Evolutionary conservation across 2,797 vertebrate genomes (phyloP).

Genomic region (Hozukius guyotensis): DNA sequence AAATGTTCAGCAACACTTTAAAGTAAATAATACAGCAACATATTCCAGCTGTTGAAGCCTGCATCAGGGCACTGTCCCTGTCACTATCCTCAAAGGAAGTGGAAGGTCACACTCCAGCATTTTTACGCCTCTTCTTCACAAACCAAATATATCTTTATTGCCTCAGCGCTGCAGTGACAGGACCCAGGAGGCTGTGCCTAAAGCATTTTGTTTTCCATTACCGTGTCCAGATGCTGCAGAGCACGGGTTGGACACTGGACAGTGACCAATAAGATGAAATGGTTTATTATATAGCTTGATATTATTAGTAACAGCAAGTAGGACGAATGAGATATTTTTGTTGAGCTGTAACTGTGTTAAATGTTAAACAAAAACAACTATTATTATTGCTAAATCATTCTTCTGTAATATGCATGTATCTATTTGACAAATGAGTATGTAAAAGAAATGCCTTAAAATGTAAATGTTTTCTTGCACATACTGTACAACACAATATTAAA

Average conservation of each 20-base stretch:
- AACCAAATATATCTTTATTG: conserved; percentile 71
- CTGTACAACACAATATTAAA: conserved; percentile 33
- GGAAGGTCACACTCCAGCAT: conserved; percentile 45
- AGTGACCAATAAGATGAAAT: conserved; percentile 12
- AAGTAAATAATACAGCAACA: background rate
- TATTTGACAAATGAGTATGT: background rate
- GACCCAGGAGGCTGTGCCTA: conserved; percentile 16
- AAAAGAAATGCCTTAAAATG: conserved; percentile 8
- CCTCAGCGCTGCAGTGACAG: conserved; percentile 33
- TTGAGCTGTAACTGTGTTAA: background rate
- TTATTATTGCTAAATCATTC: conserved; percentile 12
- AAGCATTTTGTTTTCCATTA: conserved; percentile 48
- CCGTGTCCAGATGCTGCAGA: conserved; percentile 37
- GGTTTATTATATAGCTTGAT: background rate
- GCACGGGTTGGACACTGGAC: conserved; percentile 29
- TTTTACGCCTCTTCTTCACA: conserved; percentile 67
- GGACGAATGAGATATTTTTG: background rate
- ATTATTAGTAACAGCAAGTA: background rate
- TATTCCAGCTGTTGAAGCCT: background rate
- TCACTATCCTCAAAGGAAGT: conserved; percentile 50
- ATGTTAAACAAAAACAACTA: background rate
- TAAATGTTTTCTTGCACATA: conserved; percentile 18
- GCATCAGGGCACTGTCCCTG: background rate
- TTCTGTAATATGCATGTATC: conserved; percentile 30
- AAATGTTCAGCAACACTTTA: background rate